phyloP scores from a whole-genome alignment of 2,797 vertebrate species.

The Gymnoscopelus braueri region DNA sequence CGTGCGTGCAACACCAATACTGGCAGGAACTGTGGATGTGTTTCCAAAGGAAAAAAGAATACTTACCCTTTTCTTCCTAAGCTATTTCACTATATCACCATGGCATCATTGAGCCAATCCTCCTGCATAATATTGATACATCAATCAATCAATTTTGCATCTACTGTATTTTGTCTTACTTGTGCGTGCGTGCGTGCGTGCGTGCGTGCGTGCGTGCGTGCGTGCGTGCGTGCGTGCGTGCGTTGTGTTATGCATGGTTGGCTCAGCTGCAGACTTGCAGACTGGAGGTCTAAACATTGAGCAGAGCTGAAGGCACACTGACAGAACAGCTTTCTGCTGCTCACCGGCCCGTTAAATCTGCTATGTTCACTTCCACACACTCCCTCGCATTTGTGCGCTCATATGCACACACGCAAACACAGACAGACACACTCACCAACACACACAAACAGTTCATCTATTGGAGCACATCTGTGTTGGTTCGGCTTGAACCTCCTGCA shows the following conservation, averaged over 20 bases:
- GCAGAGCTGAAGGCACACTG: slow-evolving; percentile 23
- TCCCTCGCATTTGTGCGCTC: background rate
- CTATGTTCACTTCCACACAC: slow-evolving; percentile 56
- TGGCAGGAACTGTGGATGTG: slow-evolving; percentile 9
- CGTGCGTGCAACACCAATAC: background rate
- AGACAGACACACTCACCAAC: slow-evolving; percentile 3
- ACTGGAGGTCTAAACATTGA: slow-evolving; percentile 29
- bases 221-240: background rate
- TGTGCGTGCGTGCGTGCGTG: too few species aligned
- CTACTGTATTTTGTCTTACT: too few species aligned
- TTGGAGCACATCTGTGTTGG: slow-evolving; percentile 48
- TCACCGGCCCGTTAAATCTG: slow-evolving; percentile 59
- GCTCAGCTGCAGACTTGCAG: background rate
- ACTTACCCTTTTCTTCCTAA: too few species aligned
- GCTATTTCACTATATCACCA: background rate
- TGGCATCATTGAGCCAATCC: background rate
- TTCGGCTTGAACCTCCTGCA: slow-evolving; percentile 51
- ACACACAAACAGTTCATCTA: slow-evolving; percentile 31
- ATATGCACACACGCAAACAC: background rate
- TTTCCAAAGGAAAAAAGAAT: too few species aligned
- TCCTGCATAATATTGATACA: background rate
- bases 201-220: too few species aligned
- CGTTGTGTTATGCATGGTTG: background rate
- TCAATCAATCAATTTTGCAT: background rate
- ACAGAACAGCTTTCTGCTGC: slow-evolving; percentile 41